Base-by-base conservation (phyloP, 2,888 invertebrate species). In the Parnassius smintheus region DNA sequence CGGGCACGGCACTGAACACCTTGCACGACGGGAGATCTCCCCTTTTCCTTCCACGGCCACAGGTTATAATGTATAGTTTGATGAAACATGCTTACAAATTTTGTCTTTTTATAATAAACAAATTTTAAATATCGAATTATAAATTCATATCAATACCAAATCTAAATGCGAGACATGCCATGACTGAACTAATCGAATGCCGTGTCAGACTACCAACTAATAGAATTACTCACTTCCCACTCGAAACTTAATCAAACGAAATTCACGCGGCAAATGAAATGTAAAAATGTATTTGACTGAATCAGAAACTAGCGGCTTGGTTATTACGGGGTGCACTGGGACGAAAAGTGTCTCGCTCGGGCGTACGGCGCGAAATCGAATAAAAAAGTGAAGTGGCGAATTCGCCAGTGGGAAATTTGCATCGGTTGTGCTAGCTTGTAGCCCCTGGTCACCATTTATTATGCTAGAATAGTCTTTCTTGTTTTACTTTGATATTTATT, bases 221-320 rank as follows among this genome's bases (percentile, higher is more conserved):
- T 50, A 45, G 25, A 56, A 61, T 51, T 61, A 45, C 61, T 44
- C 12, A 45, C 3, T 8, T 25, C 22, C 59, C 50, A 35, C 46
- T 48, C 35, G 18, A 12, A 54, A 63, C 55, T 61, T 58, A 68
- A 67, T 65, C 68, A 66, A 65, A 66, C 61, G 63, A 63, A 67
- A 66, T 65, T 65, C 65, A 62, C 54, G 51, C 53, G 55, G 54
- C 60, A 64, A 67, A 65, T 61, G 65, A 64, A 68, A 68, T 65
- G 66, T 68, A 65, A 68, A 69, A 66, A 60, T 54, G 67, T 59
- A 64, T 63, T 58, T 63, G 65, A 49, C 18, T 49, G 13, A 49
- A 49, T 49, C 49, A 13, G 49, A 66, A 51, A 61, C 55, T 61
- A 61, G 25, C 55, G 56, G 49, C 44, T 13, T 50, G 51, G 13